These are phyloP conservation scores for Drosophila lini DNA, from an alignment of 1,140 invertebrate species.

Conservation along the genomic window DNA sequence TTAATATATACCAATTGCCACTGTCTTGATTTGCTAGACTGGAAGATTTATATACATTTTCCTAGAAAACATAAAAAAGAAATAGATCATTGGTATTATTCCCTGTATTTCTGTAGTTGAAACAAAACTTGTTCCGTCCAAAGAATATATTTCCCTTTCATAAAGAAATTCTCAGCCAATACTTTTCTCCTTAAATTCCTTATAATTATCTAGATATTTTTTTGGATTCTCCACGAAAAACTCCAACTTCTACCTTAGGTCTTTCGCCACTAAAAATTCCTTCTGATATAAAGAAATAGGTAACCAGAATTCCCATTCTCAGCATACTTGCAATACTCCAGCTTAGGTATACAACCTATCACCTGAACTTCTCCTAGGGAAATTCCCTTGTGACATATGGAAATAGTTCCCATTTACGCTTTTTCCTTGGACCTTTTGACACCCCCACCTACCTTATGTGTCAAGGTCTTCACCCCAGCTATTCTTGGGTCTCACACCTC, in stretches of 20 bases:
- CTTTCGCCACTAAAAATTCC: not conserved
- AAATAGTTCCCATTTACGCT: conserved; percentile 5
- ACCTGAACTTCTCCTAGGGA: not conserved
- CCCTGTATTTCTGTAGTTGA: not conserved
- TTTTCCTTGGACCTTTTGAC: not conserved
- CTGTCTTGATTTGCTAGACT: not conserved
- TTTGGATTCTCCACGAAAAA: not conserved
- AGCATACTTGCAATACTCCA: not conserved
- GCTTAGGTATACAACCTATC: not conserved
- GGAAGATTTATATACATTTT: not conserved
- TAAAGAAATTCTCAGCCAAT: not conserved
- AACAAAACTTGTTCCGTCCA: not conserved
- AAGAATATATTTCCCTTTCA: too few relatives aligned
- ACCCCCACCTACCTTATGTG: conserved; percentile 25
- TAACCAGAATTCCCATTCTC: not conserved
- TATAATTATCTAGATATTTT: not conserved
- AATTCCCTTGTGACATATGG: conserved; percentile 3
- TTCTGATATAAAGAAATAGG: not conserved
- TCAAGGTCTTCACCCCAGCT: conserved; percentile 33
- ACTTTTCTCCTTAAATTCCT: not conserved
- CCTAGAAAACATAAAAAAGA: not conserved
- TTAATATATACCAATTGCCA: not conserved
- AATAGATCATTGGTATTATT: too few relatives aligned
- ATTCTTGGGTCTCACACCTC: conserved; percentile 38
- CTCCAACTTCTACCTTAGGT: not conserved